Conservation (phyloP, 2,113 vertebrate genomes). For the Fregata magnificens region DNA sequence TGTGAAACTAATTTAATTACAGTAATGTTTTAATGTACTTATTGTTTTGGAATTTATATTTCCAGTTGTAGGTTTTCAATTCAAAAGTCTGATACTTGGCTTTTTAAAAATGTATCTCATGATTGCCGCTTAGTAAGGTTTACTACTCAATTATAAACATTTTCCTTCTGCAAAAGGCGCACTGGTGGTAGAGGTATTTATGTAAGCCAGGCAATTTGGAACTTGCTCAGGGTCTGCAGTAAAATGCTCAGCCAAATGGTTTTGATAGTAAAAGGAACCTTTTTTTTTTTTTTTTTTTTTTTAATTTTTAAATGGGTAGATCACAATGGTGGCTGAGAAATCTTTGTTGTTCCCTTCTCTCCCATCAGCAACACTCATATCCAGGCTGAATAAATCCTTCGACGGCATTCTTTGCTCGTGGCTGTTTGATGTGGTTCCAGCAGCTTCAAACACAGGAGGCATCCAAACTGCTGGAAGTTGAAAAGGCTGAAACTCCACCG, state of each 20-base stretch:
- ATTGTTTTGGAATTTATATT: neutral
- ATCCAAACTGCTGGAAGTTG: slow-evolving; percentile 49
- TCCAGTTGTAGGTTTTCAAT: neutral
- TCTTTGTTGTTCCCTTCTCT: slow-evolving; percentile 37
- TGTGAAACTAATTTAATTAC: neutral
- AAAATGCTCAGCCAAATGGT: slow-evolving; percentile 22
- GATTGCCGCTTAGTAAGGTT: neutral
- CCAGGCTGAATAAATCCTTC: slow-evolving; percentile 67
- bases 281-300: neutral
- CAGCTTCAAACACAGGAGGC: slow-evolving; percentile 60
- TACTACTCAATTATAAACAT: neutral
- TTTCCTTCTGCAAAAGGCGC: neutral
- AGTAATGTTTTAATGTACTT: neutral
- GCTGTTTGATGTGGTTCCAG: slow-evolving; percentile 71
- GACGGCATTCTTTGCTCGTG: slow-evolving; percentile 41
- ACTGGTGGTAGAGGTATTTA: neutral
- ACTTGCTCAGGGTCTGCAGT: neutral
- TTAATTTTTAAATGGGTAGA: neutral
- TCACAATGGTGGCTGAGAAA: slow-evolving; percentile 30
- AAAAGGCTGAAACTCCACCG: slow-evolving; percentile 24
- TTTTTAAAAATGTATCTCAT: neutral
- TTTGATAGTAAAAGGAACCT: slow-evolving; percentile 15
- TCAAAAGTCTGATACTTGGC: neutral
- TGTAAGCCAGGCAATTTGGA: neutral
- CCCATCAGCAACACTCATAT: slow-evolving; percentile 50